phyloP scores from a whole-genome alignment of 2,888 invertebrate species.

The Leptinotarsa rubiginosa region DNA sequence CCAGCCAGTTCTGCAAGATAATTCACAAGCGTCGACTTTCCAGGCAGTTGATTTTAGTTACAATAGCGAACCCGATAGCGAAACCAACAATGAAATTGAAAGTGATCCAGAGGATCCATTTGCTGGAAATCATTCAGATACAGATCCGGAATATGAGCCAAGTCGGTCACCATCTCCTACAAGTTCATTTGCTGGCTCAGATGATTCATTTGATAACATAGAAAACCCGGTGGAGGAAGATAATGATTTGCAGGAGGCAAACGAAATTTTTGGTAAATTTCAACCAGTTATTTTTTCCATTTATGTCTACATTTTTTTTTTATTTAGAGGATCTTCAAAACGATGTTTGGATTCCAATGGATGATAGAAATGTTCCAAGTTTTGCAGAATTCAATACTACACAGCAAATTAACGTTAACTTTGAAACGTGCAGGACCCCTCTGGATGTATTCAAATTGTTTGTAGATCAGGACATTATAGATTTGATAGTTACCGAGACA shows the following conservation, averaged over 20 bases:
- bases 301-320: neutral
- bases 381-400: neutral
- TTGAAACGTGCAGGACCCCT: neutral
- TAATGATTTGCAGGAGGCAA: neutral
- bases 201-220: neutral
- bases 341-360: neutral
- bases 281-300: neutral
- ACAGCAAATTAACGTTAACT: neutral
- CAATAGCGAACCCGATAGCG: neutral
- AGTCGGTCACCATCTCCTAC: neutral
- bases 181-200: neutral
- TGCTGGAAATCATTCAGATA: neutral
- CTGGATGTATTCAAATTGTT: neutral
- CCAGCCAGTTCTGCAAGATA: neutral
- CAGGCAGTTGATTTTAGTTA: neutral
- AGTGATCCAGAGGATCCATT: neutral
- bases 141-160: neutral
- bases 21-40: neutral
- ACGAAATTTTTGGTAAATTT: neutral
- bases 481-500: neutral
- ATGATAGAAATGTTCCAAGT: neutral
- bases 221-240: neutral
- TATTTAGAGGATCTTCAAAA: neutral
- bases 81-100: neutral
- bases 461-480: neutral